phyloP scores from a whole-genome alignment of 2,797 vertebrate genomes.

The Ctenopoma kingsleyae region DNA sequence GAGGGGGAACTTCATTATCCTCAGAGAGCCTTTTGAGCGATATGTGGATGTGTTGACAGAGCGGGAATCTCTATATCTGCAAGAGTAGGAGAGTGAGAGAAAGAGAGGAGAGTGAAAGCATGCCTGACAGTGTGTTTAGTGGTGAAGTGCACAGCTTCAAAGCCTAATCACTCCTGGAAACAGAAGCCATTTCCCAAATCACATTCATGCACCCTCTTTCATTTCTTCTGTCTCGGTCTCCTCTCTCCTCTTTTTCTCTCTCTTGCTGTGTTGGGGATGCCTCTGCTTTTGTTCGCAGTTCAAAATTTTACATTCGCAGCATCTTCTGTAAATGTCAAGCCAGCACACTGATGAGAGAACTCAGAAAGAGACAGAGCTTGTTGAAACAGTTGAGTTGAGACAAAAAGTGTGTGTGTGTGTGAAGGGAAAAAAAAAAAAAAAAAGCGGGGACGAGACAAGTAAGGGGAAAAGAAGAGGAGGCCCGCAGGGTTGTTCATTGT shows the following conservation, averaged over 20 bases:
- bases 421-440: constrained; percentile 52
- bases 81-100: constrained; percentile 48
- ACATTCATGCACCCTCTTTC: constrained; percentile 47
- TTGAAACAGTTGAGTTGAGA: constrained; percentile 24
- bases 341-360: constrained; percentile 33
- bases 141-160: constrained; percentile 75
- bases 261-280: constrained; percentile 32
- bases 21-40: constrained; percentile 66
- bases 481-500: constrained; percentile 73
- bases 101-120: constrained; percentile 49
- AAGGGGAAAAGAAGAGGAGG: constrained; percentile 37
- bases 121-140: constrained; percentile 69
- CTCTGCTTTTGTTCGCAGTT: constrained; percentile 68
- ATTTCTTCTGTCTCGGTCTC: constrained; percentile 47
- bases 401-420: constrained; percentile 15
- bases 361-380: constrained; percentile 22
- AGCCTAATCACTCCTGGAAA: constrained; percentile 77
- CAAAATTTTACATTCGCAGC: constrained; percentile 46
- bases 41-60: constrained; percentile 69
- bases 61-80: constrained; percentile 60
- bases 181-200: constrained; percentile 81
- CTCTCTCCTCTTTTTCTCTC: constrained; percentile 28
- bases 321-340: constrained; percentile 54
- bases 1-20: constrained; percentile 78
- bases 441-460: constrained; percentile 41